These are phyloP conservation scores for Drosophila sp. DNA, from an alignment of 1,140 invertebrate genomes.

Conservation along the genomic window DNA sequence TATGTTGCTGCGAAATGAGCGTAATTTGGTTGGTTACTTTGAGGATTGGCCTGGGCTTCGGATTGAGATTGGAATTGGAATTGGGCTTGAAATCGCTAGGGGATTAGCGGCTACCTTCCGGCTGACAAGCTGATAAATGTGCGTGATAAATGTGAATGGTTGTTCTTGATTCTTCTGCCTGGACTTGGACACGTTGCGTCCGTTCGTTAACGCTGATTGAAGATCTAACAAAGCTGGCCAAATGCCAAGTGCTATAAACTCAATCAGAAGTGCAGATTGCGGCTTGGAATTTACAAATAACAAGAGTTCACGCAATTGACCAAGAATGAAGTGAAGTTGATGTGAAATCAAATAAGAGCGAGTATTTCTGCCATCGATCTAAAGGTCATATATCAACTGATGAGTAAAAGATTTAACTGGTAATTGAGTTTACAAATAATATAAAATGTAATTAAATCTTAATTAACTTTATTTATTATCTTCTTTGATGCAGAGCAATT, in stretches of 20 bases:
- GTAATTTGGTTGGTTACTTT: slow-evolving; percentile 76
- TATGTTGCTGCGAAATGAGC: slow-evolving; percentile 75
- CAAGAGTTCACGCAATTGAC: slow-evolving; percentile 26
- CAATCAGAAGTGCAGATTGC: background rate
- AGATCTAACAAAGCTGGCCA: slow-evolving; percentile 57
- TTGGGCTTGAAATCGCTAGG: slow-evolving; percentile 18
- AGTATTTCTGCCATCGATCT: slow-evolving; percentile 2
- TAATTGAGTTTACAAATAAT: background rate
- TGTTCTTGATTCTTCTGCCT: slow-evolving; percentile 21
- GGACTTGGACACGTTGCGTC: background rate
- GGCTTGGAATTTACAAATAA: slow-evolving; percentile 6
- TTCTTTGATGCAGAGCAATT: background rate
- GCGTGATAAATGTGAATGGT: slow-evolving; percentile 73
- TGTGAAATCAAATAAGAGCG: background rate
- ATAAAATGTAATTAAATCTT: background rate
- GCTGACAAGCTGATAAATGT: slow-evolving; percentile 80
- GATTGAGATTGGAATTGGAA: slow-evolving; percentile 23
- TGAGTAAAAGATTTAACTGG: background rate
- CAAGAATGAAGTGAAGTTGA: background rate
- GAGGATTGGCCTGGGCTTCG: slow-evolving; percentile 6
- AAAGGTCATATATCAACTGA: background rate
- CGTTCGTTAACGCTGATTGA: slow-evolving; percentile 62
- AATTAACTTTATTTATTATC: background rate
- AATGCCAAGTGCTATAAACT: slow-evolving; percentile 46
- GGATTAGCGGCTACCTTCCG: slow-evolving; percentile 57